Percentiles rank a stretch among this genome's conserved stretches.
phyloP scores from a whole-genome alignment of 2,888 invertebrate species.

The Brachylomia viminalis region DNA sequence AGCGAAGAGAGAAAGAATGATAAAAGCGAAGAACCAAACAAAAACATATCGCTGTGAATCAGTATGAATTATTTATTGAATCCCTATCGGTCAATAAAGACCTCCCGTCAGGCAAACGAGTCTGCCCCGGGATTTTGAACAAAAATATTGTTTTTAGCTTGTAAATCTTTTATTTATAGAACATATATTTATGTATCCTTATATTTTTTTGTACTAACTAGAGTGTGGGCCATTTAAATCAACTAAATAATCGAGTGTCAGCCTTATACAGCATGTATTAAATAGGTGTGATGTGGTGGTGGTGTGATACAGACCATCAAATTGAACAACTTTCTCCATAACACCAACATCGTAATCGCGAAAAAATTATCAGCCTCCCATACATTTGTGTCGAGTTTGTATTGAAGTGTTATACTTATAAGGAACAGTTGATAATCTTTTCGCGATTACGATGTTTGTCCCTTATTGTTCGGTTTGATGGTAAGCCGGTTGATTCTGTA shows the following conservation, averaged over 20 bases:
- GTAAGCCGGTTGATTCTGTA: no score
- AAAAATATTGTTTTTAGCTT: conserved; percentile 20
- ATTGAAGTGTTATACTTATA: neutral
- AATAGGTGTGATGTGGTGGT: neutral
- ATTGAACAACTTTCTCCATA: no score
- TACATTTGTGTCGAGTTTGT: no score
- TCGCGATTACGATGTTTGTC: neutral
- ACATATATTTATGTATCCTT: neutral
- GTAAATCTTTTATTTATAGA: neutral
- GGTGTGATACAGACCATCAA: no score
- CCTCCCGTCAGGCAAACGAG: neutral
- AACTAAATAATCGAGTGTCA: neutral
- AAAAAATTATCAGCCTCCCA: no score
- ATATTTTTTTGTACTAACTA: neutral
- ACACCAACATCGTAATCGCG: no score
- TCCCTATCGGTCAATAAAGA: conserved; percentile 40
- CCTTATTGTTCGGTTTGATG: neutral
- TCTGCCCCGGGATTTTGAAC: conserved; percentile 6
- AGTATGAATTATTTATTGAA: conserved; percentile 54
- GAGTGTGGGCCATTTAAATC: neutral
- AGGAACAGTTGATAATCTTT: neutral
- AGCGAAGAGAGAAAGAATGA: conserved; percentile 7
- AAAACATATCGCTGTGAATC: conserved; percentile 29
- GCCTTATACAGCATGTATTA: neutral
- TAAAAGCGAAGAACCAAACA: conserved; percentile 22